Conservation (phyloP, 2,797 vertebrate genomes). For the Echiichthys vipera region DNA sequence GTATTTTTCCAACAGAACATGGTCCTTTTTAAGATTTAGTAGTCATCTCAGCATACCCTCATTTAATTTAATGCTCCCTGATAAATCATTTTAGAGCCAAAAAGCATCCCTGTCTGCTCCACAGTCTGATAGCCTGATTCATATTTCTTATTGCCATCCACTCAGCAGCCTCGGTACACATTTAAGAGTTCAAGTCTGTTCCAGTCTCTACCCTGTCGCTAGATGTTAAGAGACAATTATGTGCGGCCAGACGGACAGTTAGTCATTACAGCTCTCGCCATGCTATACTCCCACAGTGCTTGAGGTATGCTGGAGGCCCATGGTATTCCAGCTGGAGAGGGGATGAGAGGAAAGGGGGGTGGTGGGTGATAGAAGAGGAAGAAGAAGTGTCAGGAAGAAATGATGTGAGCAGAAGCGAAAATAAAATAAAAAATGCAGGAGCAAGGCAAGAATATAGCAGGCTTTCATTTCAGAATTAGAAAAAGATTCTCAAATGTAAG, state of each 20-base stretch:
- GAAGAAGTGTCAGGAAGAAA: slow-evolving; percentile 13
- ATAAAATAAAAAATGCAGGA: background rate
- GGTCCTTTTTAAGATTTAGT: slow-evolving; percentile 3
- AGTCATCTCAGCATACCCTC: slow-evolving; percentile 12
- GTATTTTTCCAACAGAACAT: background rate
- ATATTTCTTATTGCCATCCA: slow-evolving; percentile 34
- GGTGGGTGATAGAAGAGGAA: background rate
- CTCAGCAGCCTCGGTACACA: slow-evolving; percentile 28
- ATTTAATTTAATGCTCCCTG: slow-evolving; percentile 13
- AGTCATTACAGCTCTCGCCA: slow-evolving; percentile 57
- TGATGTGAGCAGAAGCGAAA: background rate
- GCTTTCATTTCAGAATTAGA: background rate
- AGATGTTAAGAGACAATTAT: slow-evolving; percentile 57
- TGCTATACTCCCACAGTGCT: slow-evolving; percentile 35
- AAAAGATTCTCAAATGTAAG: background rate
- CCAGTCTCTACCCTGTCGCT: no score
- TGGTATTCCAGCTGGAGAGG: slow-evolving; percentile 32
- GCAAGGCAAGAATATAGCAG: background rate
- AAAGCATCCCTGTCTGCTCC: slow-evolving; percentile 13
- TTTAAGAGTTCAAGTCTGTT: slow-evolving; percentile 43
- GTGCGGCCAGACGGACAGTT: slow-evolving; percentile 52
- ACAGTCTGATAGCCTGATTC: slow-evolving; percentile 36
- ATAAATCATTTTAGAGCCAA: slow-evolving; percentile 15
- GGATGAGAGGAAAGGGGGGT: slow-evolving; percentile 2
- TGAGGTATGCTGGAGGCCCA: slow-evolving; percentile 39